A percentile compares a stretch with the other conserved stretches of the same genome.
Evolutionary conservation across 2,888 invertebrate genomes (phyloP).

Genomic region (Germaria angustata): DNA sequence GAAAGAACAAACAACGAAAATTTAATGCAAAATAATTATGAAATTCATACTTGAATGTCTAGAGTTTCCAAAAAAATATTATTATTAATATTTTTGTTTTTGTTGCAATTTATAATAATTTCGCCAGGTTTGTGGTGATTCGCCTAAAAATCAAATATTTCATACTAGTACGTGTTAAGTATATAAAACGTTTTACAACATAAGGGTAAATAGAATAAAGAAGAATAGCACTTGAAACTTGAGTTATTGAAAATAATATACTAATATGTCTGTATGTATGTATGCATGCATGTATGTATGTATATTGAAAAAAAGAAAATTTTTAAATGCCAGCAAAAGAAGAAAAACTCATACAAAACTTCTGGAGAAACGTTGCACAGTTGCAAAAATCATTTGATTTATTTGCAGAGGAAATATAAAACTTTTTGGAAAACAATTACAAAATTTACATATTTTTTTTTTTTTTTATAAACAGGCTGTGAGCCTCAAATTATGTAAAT

Average conservation of each 20-base stretch:
- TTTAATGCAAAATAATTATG: not conserved
- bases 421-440: not conserved
- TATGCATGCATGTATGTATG: too few relatives aligned
- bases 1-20: not conserved
- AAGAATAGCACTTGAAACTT: conserved; percentile 32
- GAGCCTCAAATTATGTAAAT: too few relatives aligned
- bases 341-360: not conserved
- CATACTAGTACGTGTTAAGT: conserved; percentile 26
- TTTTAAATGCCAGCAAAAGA: not conserved
- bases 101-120: not conserved
- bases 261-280: too few relatives aligned
- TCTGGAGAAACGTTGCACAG: not conserved
- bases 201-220: conserved; percentile 14
- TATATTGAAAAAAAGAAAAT: not conserved
- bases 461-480: too few relatives aligned
- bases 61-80: not conserved
- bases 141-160: not conserved
- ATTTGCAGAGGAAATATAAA: not conserved
- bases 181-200: conserved; percentile 1
- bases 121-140: not conserved
- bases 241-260: conserved; percentile 35
- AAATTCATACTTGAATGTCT: not conserved
- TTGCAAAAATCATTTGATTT: not conserved
- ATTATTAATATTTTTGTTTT: not conserved
- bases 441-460: not conserved